These are phyloP conservation scores for Eupithecia inturbata DNA, from an alignment of 2,888 invertebrate genomes.

Conservation along the genomic window DNA sequence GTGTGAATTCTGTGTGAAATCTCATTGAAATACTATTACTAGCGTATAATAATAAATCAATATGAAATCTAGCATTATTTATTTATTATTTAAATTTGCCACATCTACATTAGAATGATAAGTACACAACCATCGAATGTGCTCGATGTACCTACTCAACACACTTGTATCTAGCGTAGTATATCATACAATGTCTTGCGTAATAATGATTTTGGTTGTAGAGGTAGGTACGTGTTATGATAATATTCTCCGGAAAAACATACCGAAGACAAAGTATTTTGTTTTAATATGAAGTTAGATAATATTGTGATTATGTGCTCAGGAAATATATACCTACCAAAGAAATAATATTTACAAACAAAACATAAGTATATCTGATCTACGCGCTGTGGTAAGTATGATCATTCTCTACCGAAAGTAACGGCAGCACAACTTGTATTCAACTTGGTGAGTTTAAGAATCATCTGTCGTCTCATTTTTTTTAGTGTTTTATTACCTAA, in stretches of 20 bases:
- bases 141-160: no score
- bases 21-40: no score
- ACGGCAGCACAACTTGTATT: neutral
- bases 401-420: neutral
- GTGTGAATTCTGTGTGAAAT: no score
- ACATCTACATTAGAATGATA: no score
- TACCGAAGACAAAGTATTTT: neutral
- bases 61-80: no score
- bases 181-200: no score
- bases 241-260: neutral
- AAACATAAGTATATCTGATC: neutral
- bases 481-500: no score
- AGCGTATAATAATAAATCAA: no score
- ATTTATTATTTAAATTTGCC: no score
- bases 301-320: neutral
- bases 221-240: neutral
- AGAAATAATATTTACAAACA: conserved; percentile 3
- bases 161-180: no score
- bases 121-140: no score
- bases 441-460: neutral
- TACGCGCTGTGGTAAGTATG: neutral
- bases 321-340: neutral
- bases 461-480: neutral
- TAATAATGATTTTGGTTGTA: no score
- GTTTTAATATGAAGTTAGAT: neutral